phyloP scores from a whole-genome alignment of 2,888 invertebrate genomes.

The Lomographa bimaculata region DNA sequence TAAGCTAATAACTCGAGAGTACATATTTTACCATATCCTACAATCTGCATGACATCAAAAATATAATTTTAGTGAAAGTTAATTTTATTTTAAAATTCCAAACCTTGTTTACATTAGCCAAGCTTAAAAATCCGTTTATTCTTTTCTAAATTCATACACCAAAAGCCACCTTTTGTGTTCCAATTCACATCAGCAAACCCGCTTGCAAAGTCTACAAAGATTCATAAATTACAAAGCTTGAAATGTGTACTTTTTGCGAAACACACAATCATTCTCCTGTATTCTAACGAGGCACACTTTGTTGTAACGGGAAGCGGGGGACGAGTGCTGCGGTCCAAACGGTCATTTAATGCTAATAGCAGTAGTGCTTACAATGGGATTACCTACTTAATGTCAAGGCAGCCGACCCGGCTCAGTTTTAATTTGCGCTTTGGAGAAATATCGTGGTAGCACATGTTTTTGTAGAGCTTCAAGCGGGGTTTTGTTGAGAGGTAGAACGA shows the following conservation, averaged over 20 bases:
- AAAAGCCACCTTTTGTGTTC: background rate
- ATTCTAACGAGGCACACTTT: constrained; percentile 27
- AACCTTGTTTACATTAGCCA: no score
- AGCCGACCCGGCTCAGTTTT: constrained; percentile 39
- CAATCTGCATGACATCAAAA: no score
- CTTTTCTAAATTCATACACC: no score
- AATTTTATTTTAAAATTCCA: no score
- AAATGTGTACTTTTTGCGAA: constrained; percentile 21
- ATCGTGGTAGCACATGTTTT: constrained; percentile 19
- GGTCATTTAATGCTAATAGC: constrained; percentile 65
- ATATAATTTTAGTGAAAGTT: no score
- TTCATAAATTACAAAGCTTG: constrained; percentile 1
- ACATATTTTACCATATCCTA: no score
- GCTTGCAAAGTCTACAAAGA: constrained; percentile 2
- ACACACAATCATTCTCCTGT: constrained; percentile 14
- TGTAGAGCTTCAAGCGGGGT: constrained; percentile 1
- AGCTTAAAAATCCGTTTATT: no score
- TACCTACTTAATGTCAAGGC: constrained; percentile 51
- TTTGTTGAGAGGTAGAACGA: constrained; percentile 3
- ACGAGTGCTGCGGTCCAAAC: constrained; percentile 46
- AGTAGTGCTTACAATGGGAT: constrained; percentile 63
- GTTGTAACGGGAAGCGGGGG: constrained; percentile 36
- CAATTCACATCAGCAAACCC: background rate
- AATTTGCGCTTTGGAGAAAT: constrained; percentile 38
- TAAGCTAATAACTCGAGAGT: no score